Evolutionary conservation across 1,140 invertebrate species (phyloP).

Genomic region (Coenobita brevimanus): DNA sequence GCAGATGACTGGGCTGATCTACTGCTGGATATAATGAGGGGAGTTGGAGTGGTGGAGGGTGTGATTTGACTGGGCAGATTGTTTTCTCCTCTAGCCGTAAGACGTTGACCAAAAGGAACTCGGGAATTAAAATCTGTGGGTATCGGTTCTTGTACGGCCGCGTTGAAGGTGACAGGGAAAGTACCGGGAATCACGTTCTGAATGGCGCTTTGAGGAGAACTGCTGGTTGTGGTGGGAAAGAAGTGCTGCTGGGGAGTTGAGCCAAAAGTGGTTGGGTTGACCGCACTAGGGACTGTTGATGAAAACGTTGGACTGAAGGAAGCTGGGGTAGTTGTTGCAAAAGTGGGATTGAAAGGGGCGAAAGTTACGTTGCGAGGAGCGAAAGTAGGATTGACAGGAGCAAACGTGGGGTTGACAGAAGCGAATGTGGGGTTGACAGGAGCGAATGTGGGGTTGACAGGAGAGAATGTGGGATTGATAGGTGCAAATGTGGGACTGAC

Average conservation of each 20-base stretch:
- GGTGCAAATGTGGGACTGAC: background rate
- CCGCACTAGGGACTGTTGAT: background rate
- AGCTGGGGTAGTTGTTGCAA: background rate
- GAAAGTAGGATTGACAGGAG: background rate
- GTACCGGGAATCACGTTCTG: too few species aligned
- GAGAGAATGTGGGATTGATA: background rate
- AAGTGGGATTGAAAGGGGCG: background rate
- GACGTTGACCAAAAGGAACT: too few species aligned
- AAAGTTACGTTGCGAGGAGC: background rate
- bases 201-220: too few species aligned
- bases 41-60: background rate
- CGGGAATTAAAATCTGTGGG: too few species aligned
- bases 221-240: too few species aligned
- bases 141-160: too few species aligned
- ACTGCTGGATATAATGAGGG: background rate
- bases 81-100: background rate
- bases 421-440: background rate
- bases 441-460: background rate
- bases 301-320: background rate
- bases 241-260: too few species aligned
- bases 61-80: background rate
- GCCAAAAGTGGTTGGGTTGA: too few species aligned
- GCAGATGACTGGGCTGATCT: background rate
- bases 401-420: background rate
- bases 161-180: too few species aligned